phyloP scores from a whole-genome alignment of 2,797 vertebrate genomes.

The Rousettus madagascariensis region DNA sequence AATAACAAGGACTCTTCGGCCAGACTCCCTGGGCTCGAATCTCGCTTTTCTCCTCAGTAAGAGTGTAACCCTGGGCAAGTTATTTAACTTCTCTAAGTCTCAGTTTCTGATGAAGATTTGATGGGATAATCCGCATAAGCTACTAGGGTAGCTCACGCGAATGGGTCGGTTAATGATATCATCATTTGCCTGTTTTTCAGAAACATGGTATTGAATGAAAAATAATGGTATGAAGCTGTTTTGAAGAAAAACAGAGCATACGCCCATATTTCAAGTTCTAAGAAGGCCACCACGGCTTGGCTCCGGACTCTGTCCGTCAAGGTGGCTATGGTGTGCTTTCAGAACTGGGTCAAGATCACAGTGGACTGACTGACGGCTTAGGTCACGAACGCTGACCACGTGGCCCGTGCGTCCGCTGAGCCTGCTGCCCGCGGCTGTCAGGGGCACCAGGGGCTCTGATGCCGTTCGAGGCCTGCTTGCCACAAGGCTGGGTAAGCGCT shows the following conservation, averaged over 20 bases:
- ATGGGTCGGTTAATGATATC: neutral
- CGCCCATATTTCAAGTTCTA: neutral
- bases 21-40: conserved; percentile 21
- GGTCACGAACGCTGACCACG: neutral
- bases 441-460: neutral
- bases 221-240: neutral
- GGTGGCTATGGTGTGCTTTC: neutral
- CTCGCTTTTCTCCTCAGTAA: conserved; percentile 5
- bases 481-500: conserved; percentile 77
- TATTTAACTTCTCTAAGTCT: conserved; percentile 46
- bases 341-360: neutral
- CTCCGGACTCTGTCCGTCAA: neutral
- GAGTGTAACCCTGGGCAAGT: neutral
- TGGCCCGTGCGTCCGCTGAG: neutral
- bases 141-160: neutral
- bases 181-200: conserved; percentile 23
- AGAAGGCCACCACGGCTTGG: neutral
- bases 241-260: neutral
- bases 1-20: neutral
- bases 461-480: conserved; percentile 60
- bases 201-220: neutral
- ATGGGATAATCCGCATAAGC: neutral
- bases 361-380: neutral
- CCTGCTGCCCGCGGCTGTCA: neutral
- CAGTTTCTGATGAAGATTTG: neutral